phyloP scores from a whole-genome alignment of 2,113 vertebrate species.

The Helogale parvula region DNA sequence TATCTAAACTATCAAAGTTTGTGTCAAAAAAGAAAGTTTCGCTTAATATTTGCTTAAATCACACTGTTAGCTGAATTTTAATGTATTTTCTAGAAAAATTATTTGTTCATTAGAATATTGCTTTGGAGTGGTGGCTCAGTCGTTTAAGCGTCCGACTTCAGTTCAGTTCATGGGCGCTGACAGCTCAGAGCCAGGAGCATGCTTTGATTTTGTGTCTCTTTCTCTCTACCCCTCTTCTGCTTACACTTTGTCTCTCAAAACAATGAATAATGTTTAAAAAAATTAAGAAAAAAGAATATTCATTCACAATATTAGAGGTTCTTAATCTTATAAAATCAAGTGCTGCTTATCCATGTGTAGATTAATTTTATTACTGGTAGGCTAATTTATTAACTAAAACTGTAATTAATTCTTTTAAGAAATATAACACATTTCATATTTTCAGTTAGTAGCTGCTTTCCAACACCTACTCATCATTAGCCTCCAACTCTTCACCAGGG shows the following conservation, averaged over 20 bases:
- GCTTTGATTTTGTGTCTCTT: no score
- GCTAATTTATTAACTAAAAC: not conserved
- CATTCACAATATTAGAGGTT: not conserved
- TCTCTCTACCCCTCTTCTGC: no score
- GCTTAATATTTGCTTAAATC: not conserved
- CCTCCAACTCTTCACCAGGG: not conserved
- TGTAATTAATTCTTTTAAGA: not conserved
- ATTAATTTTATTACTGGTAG: not conserved
- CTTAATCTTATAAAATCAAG: not conserved
- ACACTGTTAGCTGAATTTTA: not conserved
- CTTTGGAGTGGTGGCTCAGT: no score
- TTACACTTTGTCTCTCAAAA: no score
- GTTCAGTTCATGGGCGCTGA: no score
- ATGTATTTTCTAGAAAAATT: not conserved
- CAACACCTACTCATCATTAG: not conserved
- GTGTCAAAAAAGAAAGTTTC: not conserved
- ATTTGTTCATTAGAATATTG: not conserved
- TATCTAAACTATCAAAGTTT: not conserved
- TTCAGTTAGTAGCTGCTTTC: not conserved
- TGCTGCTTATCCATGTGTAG: not conserved
- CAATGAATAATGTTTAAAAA: no score
- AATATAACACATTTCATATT: not conserved
- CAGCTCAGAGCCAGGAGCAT: no score
- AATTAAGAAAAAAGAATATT: no score
- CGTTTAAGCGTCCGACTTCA: fast-evolving